Conservation (phyloP, 2,888 invertebrate genomes). For the Drosophila algonquin region DNA sequence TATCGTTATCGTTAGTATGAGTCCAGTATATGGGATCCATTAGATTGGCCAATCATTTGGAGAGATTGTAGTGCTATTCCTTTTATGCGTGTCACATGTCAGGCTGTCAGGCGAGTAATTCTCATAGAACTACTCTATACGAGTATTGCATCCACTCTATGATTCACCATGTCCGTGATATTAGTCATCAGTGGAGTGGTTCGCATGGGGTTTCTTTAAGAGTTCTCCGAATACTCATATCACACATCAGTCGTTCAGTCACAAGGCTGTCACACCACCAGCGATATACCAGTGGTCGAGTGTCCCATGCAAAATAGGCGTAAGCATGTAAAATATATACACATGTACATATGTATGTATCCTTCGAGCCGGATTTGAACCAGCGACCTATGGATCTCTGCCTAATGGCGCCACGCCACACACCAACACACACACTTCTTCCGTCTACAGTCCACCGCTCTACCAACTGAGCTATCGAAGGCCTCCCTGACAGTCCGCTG, state of each 20-base stretch:
- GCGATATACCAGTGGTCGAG: background rate
- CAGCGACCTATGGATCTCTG: constrained; percentile 49
- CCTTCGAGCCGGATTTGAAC: constrained; percentile 54
- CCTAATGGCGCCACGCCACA: background rate
- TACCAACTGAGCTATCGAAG: constrained; percentile 80
- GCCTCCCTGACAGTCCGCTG: constrained; percentile 17
- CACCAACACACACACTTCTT: background rate
- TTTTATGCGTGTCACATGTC: constrained; percentile 27
- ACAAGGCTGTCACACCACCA: background rate
- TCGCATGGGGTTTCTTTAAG: background rate
- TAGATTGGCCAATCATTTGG: constrained; percentile 29
- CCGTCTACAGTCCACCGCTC: constrained; percentile 74
- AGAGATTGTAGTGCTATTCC: constrained; percentile 1
- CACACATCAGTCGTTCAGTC: background rate
- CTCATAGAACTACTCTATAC: constrained; percentile 21
- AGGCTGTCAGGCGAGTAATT: constrained; percentile 9
- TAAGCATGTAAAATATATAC: background rate
- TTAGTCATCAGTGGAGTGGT: background rate
- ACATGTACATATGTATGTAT: constrained; percentile 5
- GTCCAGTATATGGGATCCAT: background rate
- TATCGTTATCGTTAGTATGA: background rate
- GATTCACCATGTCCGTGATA: constrained; percentile 1
- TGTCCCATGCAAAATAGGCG: background rate
- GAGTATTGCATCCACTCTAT: constrained; percentile 8
- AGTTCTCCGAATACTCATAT: background rate